Conservation (phyloP, 2,888 invertebrate genomes). For the Malthinus flaveolus region DNA sequence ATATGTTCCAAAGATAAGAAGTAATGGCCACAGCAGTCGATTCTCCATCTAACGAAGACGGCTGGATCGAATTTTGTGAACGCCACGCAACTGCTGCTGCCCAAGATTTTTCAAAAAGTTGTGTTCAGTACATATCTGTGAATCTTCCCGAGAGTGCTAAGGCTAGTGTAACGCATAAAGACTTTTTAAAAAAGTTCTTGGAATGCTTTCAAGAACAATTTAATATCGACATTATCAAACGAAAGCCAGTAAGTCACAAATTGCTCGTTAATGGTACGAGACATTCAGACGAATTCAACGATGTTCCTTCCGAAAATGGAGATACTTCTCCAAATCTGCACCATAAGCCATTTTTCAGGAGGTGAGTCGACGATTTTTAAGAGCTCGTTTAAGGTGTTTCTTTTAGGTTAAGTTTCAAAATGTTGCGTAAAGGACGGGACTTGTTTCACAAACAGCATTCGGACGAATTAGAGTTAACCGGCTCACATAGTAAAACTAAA, state of each 20-base stretch:
- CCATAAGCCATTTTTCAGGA: conserved; percentile 81
- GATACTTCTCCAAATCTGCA: conserved; percentile 78
- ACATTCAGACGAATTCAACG: conserved; percentile 54
- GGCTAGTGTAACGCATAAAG: conserved; percentile 72
- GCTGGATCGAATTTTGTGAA: conserved; percentile 85
- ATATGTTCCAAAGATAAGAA: neutral
- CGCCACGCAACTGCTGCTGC: conserved; percentile 84
- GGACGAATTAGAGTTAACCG: conserved; percentile 78
- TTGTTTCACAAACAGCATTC: conserved; percentile 90
- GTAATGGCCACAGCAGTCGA: conserved; percentile 47
- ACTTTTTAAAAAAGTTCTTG: conserved; percentile 79
- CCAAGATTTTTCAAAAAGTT: conserved; percentile 86
- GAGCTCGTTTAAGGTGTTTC: neutral
- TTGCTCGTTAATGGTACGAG: conserved; percentile 51
- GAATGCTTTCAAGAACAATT: conserved; percentile 86
- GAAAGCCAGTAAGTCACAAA: conserved; percentile 56
- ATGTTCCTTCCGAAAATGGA: conserved; percentile 75
- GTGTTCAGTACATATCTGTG: conserved; percentile 75
- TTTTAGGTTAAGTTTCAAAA: conserved; percentile 78
- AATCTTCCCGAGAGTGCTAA: conserved; percentile 69
- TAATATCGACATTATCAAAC: conserved; percentile 72
- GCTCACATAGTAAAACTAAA: conserved; percentile 75
- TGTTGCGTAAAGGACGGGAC: conserved; percentile 78
- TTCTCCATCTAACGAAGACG: conserved; percentile 58
- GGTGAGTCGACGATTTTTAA: conserved; percentile 48